Conservation (phyloP, 2,797 vertebrate species). For the Lagodon rhomboides region DNA sequence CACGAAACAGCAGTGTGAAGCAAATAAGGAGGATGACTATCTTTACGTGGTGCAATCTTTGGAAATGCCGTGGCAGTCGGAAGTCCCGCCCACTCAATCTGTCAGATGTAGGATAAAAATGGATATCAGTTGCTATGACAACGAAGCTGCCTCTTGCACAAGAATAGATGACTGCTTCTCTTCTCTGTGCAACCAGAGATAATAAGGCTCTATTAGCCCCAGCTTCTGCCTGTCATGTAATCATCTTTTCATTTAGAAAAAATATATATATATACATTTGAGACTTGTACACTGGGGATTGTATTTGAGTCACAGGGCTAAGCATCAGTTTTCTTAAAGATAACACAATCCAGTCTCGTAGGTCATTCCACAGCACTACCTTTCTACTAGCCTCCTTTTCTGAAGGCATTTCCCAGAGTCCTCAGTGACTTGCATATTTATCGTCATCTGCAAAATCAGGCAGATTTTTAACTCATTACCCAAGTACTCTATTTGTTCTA, state of each 20-base stretch:
- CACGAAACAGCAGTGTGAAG: background rate
- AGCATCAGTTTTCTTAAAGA: conserved; percentile 5
- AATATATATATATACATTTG: background rate
- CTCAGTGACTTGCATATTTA: background rate
- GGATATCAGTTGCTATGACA: conserved; percentile 76
- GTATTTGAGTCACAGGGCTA: conserved; percentile 10
- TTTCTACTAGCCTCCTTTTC: background rate
- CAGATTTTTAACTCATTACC: background rate
- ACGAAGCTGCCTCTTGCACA: conserved; percentile 65
- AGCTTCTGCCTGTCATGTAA: conserved; percentile 43
- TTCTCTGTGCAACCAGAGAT: conserved; percentile 59
- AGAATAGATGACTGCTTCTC: conserved; percentile 67
- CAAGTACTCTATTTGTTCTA: background rate
- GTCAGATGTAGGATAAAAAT: conserved; percentile 65
- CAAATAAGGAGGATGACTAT: background rate
- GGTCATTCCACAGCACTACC: background rate
- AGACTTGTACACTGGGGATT: conserved; percentile 18
- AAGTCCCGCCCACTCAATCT: conserved; percentile 60
- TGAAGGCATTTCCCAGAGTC: background rate
- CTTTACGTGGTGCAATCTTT: conserved; percentile 15
- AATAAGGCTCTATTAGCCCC: conserved; percentile 53
- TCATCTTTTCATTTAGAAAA: conserved; percentile 3
- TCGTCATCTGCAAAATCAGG: background rate
- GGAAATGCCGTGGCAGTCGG: conserved; percentile 5
- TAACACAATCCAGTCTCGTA: background rate